Evolutionary conservation across 2,888 invertebrate species (phyloP), one percentile per base, ranked within the genome.

Genomic region (Chloroclystis v-ata): DNA sequence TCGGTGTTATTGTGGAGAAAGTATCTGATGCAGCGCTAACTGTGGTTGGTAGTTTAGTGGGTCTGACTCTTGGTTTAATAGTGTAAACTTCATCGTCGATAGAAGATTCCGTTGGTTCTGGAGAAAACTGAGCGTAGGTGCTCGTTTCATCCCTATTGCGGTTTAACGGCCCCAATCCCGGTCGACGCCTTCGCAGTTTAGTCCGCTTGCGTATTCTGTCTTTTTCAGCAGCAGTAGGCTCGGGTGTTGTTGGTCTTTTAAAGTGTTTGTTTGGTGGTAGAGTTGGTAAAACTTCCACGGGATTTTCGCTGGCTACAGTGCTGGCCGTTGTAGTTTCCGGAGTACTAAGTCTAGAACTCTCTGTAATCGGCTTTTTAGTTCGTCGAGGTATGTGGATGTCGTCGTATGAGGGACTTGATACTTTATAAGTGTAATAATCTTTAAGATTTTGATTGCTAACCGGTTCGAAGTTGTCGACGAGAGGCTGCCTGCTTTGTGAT

Each of bases 241-340:
- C 67, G 5, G 77, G 44, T 1, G 57, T 50, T 39, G 47, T 56
- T 20, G 89, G 89, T 5, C 89, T 76, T 53, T 80, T 88, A 57
- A 84, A 89, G 58, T 88, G 84, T 57, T 69, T 71, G 48, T 76
- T 82, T 7, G 89, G 86, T n/a, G 89, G 79, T 12, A 89, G 64
- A 3, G 89, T 89, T 1, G 87, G 87, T n/a, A 89, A 65, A 5
- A 72, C 65, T 49, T 83, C 84, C 9, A 69, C 55, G 37, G 75
- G 63, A 8, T 67, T 54, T 10, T 80, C 75, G 48, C 69, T 73
- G 43, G 64, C 69, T 33, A 52, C 59, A 14, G 63, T 60, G 47
- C 67, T 74, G 7, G 78, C 78, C 8, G 72, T 73, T 12, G 69
- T 66, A 9, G 78, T 76, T 11, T 73, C 65, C 51, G 63, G 61